Evolutionary conservation across 2,797 vertebrate genomes (phyloP), one percentile per base, ranked within the genome.

Genomic region (Amazona finschi): DNA sequence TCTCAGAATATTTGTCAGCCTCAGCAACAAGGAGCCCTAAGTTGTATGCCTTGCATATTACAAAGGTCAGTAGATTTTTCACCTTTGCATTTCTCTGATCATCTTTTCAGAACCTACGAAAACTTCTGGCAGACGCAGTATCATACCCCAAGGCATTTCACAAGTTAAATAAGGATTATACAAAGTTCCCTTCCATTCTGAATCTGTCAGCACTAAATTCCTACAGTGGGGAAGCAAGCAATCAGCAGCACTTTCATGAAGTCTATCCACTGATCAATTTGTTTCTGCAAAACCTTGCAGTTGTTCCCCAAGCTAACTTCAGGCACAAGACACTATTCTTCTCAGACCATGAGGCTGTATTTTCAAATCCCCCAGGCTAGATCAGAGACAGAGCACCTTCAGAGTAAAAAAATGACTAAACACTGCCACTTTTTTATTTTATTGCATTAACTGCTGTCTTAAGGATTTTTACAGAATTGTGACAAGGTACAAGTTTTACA

Each of bases 1-100:
- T 92, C 60, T 87, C 53, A 94, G 44, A 73, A 67, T 58, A 64
- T 39, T 76, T 76, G 71, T 50, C 62, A 70, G 39, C 28, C 76
- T 70, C 62, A 44, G n/a, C 47, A 71, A 11, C 36, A 61, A 55
- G 47, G 33, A 87, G 31, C 38, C 9, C 6, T 8, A 5, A 2
- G 2, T 75, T 57, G 15, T 28, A 24, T 15, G 24, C 30, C 8
- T 38, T 20, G 5, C 16, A 11, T 19, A 9, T 47, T n/a, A 52
- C 19, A 74, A 46, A 64, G n/a, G 9, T 15, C 7, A 46, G 19
- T 2, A 43, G 36, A 31, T 85, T 60, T 88, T 89, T 79, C 60
- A 62, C 24, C 33, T 89, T 27, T 17, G 18, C 25, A 47, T 70
- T 66, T 61, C 38, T 53, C 76, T 49, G 22, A 47, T 30, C 21